phyloP scores from a whole-genome alignment of 2,113 vertebrate species.

The Psittacara wagleri region DNA sequence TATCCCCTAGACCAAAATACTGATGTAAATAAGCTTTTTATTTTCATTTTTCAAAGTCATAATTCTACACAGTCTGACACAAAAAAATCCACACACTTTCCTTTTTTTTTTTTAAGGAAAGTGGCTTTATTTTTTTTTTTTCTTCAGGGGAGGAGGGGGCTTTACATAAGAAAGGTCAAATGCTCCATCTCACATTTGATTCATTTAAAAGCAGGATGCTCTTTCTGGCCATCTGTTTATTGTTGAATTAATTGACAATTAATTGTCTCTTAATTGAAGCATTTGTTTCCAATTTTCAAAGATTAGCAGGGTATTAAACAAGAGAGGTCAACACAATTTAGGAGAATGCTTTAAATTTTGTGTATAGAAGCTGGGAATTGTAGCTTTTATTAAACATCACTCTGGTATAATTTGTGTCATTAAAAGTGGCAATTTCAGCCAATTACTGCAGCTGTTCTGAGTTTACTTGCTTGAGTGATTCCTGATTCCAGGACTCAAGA shows the following conservation, averaged over 20 bases:
- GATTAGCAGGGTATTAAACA: conserved; percentile 67
- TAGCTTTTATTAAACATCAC: conserved; percentile 68
- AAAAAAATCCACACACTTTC: not conserved
- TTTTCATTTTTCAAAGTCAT: conserved; percentile 67
- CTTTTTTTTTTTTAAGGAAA: not conserved
- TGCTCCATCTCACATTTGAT: conserved; percentile 38
- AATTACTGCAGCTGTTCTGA: conserved; percentile 67
- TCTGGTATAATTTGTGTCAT: conserved; percentile 67
- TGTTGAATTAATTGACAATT: conserved; percentile 70
- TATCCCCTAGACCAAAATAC: conserved; percentile 51
- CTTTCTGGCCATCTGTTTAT: conserved; percentile 70
- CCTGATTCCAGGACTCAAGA: conserved; percentile 24
- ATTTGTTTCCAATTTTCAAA: conserved; percentile 62
- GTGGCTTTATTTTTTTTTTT: not conserved
- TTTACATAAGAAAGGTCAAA: conserved; percentile 44
- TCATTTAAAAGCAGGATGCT: conserved; percentile 62
- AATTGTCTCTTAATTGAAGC: conserved; percentile 71
- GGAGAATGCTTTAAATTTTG: conserved; percentile 60
- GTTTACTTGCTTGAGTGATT: conserved; percentile 58
- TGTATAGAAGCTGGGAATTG: conserved; percentile 59
- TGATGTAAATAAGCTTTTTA: conserved; percentile 63
- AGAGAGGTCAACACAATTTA: conserved; percentile 64
- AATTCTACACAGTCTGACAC: not conserved
- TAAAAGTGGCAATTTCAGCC: conserved; percentile 71
- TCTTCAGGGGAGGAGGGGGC: not conserved